Percentiles rank a stretch among this genome's conserved stretches.
Evolutionary conservation across 2,888 invertebrate genomes (phyloP).

Genomic region (Caradrina kadenii): DNA sequence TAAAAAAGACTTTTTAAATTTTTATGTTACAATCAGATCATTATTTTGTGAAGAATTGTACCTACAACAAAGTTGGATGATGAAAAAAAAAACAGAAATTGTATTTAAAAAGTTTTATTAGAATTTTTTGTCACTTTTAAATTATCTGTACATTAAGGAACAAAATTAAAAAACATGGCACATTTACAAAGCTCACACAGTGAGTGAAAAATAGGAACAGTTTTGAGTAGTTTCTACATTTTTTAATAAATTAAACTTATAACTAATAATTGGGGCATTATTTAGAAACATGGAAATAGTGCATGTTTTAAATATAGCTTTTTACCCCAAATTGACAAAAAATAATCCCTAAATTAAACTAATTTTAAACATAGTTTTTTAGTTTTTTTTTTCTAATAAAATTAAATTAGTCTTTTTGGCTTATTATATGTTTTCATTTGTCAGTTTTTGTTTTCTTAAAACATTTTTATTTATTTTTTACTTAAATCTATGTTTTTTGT

Average conservation of each 20-base stretch:
- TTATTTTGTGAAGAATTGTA: too few relatives aligned
- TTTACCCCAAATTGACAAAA: conserved; percentile 12
- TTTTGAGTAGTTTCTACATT: background rate
- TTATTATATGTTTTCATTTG: conserved; percentile 5
- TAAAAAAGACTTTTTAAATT: too few relatives aligned
- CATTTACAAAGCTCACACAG: background rate
- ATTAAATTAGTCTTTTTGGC: background rate
- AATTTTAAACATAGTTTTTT: background rate
- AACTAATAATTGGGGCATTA: background rate
- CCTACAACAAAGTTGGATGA: background rate
- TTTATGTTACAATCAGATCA: too few relatives aligned
- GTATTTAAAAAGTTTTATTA: conserved; percentile 22
- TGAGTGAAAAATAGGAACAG: conserved; percentile 38
- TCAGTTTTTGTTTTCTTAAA: conserved; percentile 22
- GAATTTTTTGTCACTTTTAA: background rate
- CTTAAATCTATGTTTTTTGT: conserved; percentile 7
- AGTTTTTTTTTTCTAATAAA: background rate
- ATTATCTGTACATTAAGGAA: conserved; percentile 31
- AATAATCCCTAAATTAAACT: too few relatives aligned
- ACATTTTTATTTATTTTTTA: conserved; percentile 3
- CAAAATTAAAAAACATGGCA: conserved; percentile 10
- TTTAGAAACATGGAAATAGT: background rate
- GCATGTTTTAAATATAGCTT: background rate
- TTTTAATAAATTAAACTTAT: background rate
- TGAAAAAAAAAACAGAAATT: conserved; percentile 7